Evolutionary conservation across 1,140 invertebrate genomes (phyloP), one percentile per base, ranked within the genome.

Genomic region (Plodia interpunctella): DNA sequence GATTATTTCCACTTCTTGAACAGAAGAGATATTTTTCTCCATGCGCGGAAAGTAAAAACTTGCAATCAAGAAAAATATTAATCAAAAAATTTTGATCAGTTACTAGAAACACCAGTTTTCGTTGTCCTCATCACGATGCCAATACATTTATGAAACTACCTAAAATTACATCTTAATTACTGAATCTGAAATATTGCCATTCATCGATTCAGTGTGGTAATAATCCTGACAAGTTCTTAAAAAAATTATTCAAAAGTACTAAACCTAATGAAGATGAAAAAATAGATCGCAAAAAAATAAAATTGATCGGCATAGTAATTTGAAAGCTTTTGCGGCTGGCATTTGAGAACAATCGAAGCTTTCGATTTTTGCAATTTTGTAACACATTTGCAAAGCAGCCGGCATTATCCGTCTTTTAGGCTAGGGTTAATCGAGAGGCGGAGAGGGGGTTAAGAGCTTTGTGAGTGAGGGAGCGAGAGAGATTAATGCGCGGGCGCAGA

Each of bases 1-100:
- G 55, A 78, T 76, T 67, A 69, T 62, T 78, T 75, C 55, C 63
- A 76, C 63, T 70, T 68, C 65, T 69, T 72, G 67, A 77, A 58
- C 70, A 70, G 25, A 62, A 67, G 59, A 69, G 38, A 50, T 55
- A 52, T 5, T 60, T 50, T 60, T 57, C n/a, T 57, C 30, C 15
- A 49, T 49, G 19, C 10, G 25, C 13, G 35, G 2, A 17, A 54
- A 17, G 25, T 32, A 28, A n/a, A 49, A 28, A 32, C 3, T 25
- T 25, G 30, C 30, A 32, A 10, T 32, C 30, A 32, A 8, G 3
- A 11, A 10, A 10, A 15, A 44, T 44, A 44, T 44, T 44, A 10
- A 15, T 15, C 2, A n/a, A 44, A 15, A 44, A 15, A 6, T 44
- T 56, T 44, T 15, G 52, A 54, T 15, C 25, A 53, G 6, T 25